Evolutionary conservation across 92 coral and sea anemone genomes (phyloP), one percentile per base, ranked within the genome.

Genomic region (Palythoa caribaeorum): DNA sequence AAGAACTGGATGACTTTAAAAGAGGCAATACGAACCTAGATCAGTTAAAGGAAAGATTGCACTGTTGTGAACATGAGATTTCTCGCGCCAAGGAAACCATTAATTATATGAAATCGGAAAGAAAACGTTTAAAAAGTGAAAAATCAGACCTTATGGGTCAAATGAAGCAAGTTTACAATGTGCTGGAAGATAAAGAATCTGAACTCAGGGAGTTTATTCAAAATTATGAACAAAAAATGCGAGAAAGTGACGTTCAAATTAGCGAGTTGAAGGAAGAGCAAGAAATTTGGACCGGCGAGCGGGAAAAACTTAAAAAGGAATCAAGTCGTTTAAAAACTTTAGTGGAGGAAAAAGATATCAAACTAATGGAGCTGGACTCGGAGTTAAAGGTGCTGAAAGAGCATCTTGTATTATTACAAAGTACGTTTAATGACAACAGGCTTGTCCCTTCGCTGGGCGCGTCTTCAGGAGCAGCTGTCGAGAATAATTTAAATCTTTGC

Each of bases 31-130:
- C 92, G 38, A 95, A 97, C 80, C 86, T 95, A 71, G 98, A 97
- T n/a, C 95, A 94, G 66, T 91, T 97, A 55, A 88, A 91, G 65
- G 97, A 97, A 79, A 79, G 95, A 85, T 83, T 97, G 50, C 98
- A 93, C 63, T 94, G 94, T 53, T 95, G 94, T 85, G 98, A 97
- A 92, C 97, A 91, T 84, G 99, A 97, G 78, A 95, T 95, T 12
- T 70, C 92, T 44, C 98, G 99, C 52, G 98, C 98, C 44, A 97
- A 95, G 80, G 99, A 97, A 75, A 94, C 99, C 48, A 97, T 97
- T 62, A 93, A 92, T 74, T 95, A 94, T 53, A 97, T 97, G 94
- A 97, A 97, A 83, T 72, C 89, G 15, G 99, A 97, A 76, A 89
- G 98, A 71, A 94, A 96, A 85, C 98, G 96, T 47, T 91, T 97